phyloP scores from a whole-genome alignment of 2,797 vertebrate species.

The Lepilemur ruficaudatus region DNA sequence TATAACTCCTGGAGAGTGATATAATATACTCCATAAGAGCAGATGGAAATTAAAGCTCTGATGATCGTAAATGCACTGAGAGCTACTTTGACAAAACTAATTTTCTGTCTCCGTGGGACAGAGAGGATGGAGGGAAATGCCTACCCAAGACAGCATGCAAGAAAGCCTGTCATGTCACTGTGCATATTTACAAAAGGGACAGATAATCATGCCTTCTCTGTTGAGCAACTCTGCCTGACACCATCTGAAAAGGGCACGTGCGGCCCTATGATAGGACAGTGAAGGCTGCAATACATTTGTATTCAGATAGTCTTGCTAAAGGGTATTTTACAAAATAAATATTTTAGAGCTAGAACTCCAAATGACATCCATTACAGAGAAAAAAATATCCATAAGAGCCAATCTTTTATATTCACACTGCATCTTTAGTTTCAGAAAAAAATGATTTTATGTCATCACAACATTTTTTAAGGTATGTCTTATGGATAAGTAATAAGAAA shows the following conservation, averaged over 20 bases:
- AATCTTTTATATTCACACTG: conserved; percentile 59
- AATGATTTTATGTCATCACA: conserved; percentile 63
- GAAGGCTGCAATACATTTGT: not conserved
- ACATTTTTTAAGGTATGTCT: conserved; percentile 68
- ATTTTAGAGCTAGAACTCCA: conserved; percentile 45
- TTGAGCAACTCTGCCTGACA: not conserved
- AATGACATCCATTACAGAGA: conserved; percentile 55
- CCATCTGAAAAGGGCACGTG: not conserved
- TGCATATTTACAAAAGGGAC: not conserved
- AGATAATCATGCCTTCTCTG: not conserved
- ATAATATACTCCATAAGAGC: not conserved
- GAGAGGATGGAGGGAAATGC: not conserved
- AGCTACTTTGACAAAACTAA: conserved; percentile 2
- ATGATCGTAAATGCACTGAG: not conserved
- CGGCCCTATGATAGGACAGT: not conserved
- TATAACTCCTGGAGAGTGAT: not conserved
- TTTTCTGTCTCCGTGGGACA: not conserved
- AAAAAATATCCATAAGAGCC: not conserved
- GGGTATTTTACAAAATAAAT: conserved; percentile 25
- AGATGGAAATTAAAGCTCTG: conserved; percentile 3
- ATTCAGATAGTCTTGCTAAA: conserved; percentile 54
- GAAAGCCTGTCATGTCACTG: not conserved
- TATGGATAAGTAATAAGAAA: conserved; percentile 70
- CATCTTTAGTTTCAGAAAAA: conserved; percentile 58
- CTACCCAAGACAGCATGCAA: not conserved